Evolutionary conservation across 2,888 invertebrate species (phyloP).

Genomic region (Acleris sparsana): DNA sequence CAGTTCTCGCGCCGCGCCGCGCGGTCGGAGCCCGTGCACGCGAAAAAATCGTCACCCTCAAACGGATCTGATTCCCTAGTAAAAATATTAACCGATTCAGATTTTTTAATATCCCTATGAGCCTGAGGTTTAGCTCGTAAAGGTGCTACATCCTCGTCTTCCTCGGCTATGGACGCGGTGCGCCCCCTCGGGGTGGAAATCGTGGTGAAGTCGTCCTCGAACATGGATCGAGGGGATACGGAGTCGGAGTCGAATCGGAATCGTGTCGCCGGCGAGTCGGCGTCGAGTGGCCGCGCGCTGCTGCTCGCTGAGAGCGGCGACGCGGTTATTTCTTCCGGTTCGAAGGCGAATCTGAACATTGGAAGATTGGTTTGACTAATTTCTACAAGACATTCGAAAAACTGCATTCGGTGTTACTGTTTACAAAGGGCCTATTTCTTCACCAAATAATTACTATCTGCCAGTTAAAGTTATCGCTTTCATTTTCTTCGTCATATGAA

Average conservation of each 20-base stretch:
- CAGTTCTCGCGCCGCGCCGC: constrained; percentile 76
- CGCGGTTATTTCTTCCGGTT: constrained; percentile 65
- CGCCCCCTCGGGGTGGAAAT: constrained; percentile 65
- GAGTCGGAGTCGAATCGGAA: constrained; percentile 77
- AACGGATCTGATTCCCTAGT: constrained; percentile 94
- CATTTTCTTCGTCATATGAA: too few relatives aligned
- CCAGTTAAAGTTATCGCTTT: too few relatives aligned
- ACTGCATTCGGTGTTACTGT: too few relatives aligned
- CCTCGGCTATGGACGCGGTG: constrained; percentile 77
- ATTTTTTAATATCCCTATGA: constrained; percentile 90
- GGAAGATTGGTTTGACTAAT: neutral
- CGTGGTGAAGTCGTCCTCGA: constrained; percentile 88
- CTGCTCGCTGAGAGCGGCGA: constrained; percentile 68
- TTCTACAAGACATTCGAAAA: neutral
- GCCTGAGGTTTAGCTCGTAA: constrained; percentile 56
- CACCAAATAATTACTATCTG: too few relatives aligned
- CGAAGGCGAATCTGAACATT: constrained; percentile 66
- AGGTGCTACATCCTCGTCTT: constrained; percentile 73
- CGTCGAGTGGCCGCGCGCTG: constrained; percentile 61
- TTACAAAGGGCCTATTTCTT: too few relatives aligned
- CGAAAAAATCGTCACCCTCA: constrained; percentile 94
- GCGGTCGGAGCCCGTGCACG: constrained; percentile 77
- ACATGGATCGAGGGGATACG: constrained; percentile 76
- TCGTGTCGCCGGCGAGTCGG: constrained; percentile 64
- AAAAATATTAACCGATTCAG: constrained; percentile 95